Percentiles rank a stretch among this genome's conserved stretches.
phyloP scores from a whole-genome alignment of 2,113 vertebrate species.

The Callithrix jacchus region DNA sequence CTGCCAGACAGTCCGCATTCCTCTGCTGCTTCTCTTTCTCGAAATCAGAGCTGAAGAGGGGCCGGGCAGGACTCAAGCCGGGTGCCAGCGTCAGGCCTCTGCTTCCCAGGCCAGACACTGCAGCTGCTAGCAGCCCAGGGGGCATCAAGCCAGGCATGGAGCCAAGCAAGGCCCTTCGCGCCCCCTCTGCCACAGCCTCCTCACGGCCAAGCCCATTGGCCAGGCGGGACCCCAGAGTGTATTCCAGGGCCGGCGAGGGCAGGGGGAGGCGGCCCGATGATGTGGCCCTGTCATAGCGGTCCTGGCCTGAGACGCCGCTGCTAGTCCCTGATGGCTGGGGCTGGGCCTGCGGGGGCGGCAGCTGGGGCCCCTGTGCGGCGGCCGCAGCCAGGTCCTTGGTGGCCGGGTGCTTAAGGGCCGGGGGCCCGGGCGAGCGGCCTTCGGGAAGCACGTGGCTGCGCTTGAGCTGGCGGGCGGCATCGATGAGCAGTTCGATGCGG shows the following conservation, averaged over 20 bases:
- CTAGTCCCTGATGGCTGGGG: slow-evolving; percentile 58
- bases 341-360: slow-evolving; percentile 69
- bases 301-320: slow-evolving; percentile 42
- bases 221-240: slow-evolving; percentile 80
- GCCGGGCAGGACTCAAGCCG: slow-evolving; percentile 83
- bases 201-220: slow-evolving; percentile 89
- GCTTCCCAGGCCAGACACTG: slow-evolving; percentile 86
- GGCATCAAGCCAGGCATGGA: slow-evolving; percentile 87
- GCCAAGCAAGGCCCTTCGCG: slow-evolving; percentile 87
- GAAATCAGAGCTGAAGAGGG: slow-evolving; percentile 86
- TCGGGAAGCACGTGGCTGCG: slow-evolving; percentile 91
- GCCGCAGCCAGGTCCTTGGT: slow-evolving; percentile 71
- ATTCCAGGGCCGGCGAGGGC: slow-evolving; percentile 80
- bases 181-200: slow-evolving; percentile 85
- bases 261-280: slow-evolving; percentile 71
- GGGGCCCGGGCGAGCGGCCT: slow-evolving; percentile 91
- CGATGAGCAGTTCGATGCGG: slow-evolving; percentile 92
- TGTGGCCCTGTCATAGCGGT: slow-evolving; percentile 75
- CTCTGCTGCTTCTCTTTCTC: slow-evolving; percentile 87
- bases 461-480: slow-evolving; percentile 90
- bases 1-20: slow-evolving; percentile 81
- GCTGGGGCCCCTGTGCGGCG: slow-evolving; percentile 49
- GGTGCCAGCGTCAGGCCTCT: slow-evolving; percentile 83
- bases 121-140: slow-evolving; percentile 86
- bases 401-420: slow-evolving; percentile 84